Percentiles rank a stretch among this genome's conserved stretches.
These are phyloP conservation scores for Brachionus asplanchnoidis DNA, from an alignment of 1,140 invertebrate species.

Conservation along the genomic window DNA sequence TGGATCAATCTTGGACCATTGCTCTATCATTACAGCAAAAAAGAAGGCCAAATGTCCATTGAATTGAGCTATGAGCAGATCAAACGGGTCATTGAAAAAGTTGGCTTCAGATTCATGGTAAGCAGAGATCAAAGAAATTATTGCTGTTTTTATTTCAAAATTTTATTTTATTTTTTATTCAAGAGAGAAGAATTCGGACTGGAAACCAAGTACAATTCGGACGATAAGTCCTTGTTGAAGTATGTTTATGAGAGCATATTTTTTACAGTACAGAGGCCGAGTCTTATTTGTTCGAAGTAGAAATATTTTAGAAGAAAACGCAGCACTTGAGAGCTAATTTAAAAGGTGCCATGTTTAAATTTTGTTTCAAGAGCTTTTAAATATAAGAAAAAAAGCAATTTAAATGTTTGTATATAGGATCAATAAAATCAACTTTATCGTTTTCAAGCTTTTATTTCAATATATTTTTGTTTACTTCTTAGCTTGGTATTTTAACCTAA, in stretches of 20 bases:
- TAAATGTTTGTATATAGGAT: constrained; percentile 4
- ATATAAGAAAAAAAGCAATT: background rate
- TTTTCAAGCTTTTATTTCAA: background rate
- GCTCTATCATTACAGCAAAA: constrained; percentile 87
- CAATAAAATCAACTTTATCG: background rate
- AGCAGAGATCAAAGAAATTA: constrained; percentile 37
- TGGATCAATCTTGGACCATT: constrained; percentile 75
- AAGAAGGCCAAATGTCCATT: constrained; percentile 79
- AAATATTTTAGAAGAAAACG: background rate
- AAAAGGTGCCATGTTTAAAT: background rate
- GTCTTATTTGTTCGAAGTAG: background rate
- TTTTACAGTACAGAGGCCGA: constrained; percentile 13
- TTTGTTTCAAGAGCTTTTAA: background rate
- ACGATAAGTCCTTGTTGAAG: constrained; percentile 20
- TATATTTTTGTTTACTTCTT: background rate
- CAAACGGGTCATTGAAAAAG: constrained; percentile 70
- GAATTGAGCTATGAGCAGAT: constrained; percentile 83
- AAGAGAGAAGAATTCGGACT: constrained; percentile 35
- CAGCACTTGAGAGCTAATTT: background rate
- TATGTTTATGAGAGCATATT: constrained; percentile 33
- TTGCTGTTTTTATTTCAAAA: background rate
- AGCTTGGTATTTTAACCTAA: background rate
- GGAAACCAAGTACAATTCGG: background rate
- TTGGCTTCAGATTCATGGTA: constrained; percentile 82
- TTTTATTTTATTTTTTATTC: background rate